Evolutionary conservation across 2,888 invertebrate species (phyloP).

Genomic region (Amiota minor): DNA sequence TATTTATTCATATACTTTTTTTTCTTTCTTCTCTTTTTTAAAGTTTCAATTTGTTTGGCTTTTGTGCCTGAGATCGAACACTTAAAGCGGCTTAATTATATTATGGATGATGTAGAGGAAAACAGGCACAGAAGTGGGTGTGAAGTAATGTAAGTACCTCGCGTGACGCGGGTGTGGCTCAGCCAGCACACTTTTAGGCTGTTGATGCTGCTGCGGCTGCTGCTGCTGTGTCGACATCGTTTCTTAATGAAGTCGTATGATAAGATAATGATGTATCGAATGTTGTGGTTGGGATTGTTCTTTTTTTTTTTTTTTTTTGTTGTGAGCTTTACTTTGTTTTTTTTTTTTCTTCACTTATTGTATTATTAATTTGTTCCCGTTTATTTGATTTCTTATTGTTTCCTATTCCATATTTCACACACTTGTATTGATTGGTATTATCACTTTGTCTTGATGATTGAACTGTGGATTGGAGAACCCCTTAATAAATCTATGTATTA

Average conservation of each 20-base stretch:
- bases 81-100: constrained; percentile 18
- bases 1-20: not conserved
- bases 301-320: not conserved
- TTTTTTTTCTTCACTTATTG: not conserved
- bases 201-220: constrained; percentile 17
- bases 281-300: not conserved
- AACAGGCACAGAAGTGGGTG: not conserved
- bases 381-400: not conserved
- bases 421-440: no score
- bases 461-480: no score
- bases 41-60: not conserved
- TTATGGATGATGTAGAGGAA: not conserved
- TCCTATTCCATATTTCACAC: not conserved
- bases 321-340: not conserved
- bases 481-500: no score
- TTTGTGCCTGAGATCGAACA: constrained; percentile 7
- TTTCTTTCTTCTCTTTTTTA: no score
- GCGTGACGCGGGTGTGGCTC: constrained; percentile 51
- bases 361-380: not conserved
- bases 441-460: no score
- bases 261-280: constrained; percentile 52
- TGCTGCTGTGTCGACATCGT: constrained; percentile 36
- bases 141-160: not conserved
- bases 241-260: constrained; percentile 56
- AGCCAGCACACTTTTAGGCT: constrained; percentile 49